Percentiles rank a stretch among this genome's conserved stretches.
Conservation (phyloP, 1,140 invertebrate genomes). For the Sarcophaga peregrina region DNA sequence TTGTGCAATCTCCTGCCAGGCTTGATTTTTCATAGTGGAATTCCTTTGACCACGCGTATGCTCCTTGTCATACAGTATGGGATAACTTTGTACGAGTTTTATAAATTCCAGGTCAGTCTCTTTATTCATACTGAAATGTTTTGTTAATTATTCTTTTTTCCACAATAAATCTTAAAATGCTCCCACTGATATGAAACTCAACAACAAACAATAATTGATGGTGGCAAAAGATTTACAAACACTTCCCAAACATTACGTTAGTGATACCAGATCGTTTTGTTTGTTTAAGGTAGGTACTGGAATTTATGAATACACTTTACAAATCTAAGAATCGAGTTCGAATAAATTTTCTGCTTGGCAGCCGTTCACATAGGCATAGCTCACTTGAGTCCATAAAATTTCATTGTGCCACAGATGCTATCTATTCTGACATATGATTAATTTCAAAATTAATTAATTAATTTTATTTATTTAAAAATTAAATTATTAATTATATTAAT, state of each 20-base stretch:
- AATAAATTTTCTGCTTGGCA: too few relatives aligned
- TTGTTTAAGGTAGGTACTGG: too few relatives aligned
- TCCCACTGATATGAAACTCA: not conserved
- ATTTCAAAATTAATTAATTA: too few relatives aligned
- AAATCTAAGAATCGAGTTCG: too few relatives aligned
- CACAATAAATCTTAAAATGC: not conserved
- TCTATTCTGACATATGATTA: too few relatives aligned
- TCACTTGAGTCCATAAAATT: too few relatives aligned
- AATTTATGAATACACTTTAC: too few relatives aligned
- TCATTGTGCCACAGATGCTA: too few relatives aligned
- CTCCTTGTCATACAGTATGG: slow-evolving; percentile 59
- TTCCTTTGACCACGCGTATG: slow-evolving; percentile 54
- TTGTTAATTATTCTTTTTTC: not conserved
- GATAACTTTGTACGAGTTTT: slow-evolving; percentile 55
- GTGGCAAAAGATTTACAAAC: not conserved
- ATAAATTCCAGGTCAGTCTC: slow-evolving; percentile 48
- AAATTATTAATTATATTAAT: too few relatives aligned
- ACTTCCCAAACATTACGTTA: not conserved
- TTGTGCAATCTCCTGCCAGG: slow-evolving; percentile 51
- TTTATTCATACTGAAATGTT: slow-evolving; percentile 18
- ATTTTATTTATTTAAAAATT: too few relatives aligned
- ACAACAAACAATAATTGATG: slow-evolving; percentile 6
- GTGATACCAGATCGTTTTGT: not conserved
- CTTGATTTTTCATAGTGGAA: slow-evolving; percentile 55
- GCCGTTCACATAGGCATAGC: too few relatives aligned